Evolutionary conservation across 2,888 invertebrate species (phyloP).

Genomic region (Arenicola marina): DNA sequence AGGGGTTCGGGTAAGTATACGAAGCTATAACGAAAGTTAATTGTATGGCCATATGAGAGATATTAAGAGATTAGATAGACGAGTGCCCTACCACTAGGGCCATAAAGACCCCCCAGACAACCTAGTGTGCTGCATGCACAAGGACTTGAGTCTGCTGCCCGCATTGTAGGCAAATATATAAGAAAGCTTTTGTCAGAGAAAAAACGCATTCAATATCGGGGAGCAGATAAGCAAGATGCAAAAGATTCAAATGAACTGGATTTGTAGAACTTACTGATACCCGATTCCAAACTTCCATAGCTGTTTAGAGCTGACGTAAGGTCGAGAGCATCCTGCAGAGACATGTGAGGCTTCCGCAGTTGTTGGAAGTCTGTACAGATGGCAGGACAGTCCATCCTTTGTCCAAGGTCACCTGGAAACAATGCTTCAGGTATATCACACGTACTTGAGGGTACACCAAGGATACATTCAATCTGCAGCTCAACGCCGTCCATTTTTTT

Average conservation of each 20-base stretch:
- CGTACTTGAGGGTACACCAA: no score
- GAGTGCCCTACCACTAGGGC: no score
- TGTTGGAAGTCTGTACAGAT: conserved; percentile 41
- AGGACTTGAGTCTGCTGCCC: neutral
- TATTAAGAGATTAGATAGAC: no score
- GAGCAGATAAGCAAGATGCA: conserved; percentile 17
- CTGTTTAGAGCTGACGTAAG: conserved; percentile 41
- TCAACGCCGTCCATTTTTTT: no score
- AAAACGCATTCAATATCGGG: neutral
- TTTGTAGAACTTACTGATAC: no score
- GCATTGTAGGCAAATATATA: neutral
- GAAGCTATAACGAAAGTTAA: neutral
- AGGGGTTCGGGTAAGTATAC: neutral
- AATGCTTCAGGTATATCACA: no score
- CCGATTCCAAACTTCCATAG: no score
- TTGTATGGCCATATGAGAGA: no score
- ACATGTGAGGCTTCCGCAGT: conserved; percentile 35
- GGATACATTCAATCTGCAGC: no score
- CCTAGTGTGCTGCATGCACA: no score
- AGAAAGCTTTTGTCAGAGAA: neutral
- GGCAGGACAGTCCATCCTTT: conserved; percentile 41
- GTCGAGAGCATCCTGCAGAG: conserved; percentile 37
- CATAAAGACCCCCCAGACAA: no score
- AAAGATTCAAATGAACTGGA: no score
- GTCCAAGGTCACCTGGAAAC: conserved; percentile 41